Evolutionary conservation across 2,888 invertebrate species (phyloP), one percentile per base, ranked within the genome.

Genomic region (Ethmia dodecea): DNA sequence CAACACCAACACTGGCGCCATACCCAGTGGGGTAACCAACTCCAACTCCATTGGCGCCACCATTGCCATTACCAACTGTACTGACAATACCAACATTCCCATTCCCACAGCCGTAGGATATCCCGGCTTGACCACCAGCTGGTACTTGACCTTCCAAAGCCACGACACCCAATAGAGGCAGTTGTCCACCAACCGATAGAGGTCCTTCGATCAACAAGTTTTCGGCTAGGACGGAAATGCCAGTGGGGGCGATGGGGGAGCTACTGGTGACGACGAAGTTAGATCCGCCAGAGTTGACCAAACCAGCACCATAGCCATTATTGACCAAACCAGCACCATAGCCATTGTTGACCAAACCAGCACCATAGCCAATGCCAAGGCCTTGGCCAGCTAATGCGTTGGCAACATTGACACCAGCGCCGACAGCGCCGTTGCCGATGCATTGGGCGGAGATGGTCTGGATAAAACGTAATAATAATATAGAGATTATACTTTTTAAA

Each of bases 131-230:
- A 4, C 60, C 61, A 28, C 35, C 41, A 8, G 60, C 45, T 18
- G 55, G 50, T 13, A 58, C 35, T 3, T 36, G 27, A 8, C 55
- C 52, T 13, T 43, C 40, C 5, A 52, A 18, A 4, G 40, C 43
- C 2, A 60, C 58, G 0, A 59, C 38, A 3, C 55, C 52, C 1
- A 58, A 29, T 20, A 59, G 54, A 0, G 62, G 65, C 35, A 60
- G 32, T 22, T 50, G 49, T 0, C 61, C 64, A 15, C 45, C 37
- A 0, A 60, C 54, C 1, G 33, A 11, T 3, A 56, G 32, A 2
- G 47, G 42, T 0, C 60, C 60, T 28, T 46, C 38, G 5, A 54
- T 49, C 5, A 47, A 14, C 20, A 49, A 13, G 24, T 55, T 49
- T 3, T 58, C 54, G 3, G 56, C 45, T 1, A 34, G 37, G 5